These are phyloP conservation scores for Gymnosoma rotundatum DNA, from an alignment of 2,888 invertebrate species.

Conservation along the genomic window DNA sequence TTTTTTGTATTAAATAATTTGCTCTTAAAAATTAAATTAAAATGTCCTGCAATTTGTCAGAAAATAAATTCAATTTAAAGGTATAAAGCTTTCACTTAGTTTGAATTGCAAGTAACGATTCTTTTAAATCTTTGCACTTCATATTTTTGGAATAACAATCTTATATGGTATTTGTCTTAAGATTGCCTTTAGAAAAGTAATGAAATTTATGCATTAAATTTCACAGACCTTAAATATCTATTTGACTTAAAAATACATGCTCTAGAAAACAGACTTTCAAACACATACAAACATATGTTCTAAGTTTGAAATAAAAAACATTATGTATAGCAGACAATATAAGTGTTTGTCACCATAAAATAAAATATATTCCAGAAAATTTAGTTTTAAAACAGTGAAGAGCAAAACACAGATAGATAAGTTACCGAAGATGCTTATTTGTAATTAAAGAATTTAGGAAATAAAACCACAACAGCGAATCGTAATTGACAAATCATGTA, in stretches of 20 bases:
- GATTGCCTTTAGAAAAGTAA: conserved; percentile 55
- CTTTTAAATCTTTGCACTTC: conserved; percentile 24
- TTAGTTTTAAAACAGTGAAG: conserved; percentile 17
- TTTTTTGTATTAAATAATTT: neutral
- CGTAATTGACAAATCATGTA: too few relatives aligned
- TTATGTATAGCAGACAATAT: neutral
- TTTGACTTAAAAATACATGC: neutral
- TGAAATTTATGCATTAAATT: conserved; percentile 66
- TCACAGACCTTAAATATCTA: conserved; percentile 49
- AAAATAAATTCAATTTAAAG: conserved; percentile 54
- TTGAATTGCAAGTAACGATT: conserved; percentile 23
- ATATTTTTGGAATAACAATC: conserved; percentile 20
- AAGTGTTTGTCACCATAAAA: neutral
- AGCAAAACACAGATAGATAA: neutral
- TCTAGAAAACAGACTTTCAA: conserved; percentile 38
- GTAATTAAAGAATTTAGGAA: too few relatives aligned
- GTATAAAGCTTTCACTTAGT: conserved; percentile 30
- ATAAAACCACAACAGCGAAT: too few relatives aligned
- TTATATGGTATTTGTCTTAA: conserved; percentile 31
- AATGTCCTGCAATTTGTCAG: conserved; percentile 36
- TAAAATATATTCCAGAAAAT: conserved; percentile 4
- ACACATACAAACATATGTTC: conserved; percentile 31
- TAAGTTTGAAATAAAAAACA: conserved; percentile 38
- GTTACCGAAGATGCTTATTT: neutral
- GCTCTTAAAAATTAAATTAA: neutral